Evolutionary conservation across 2,797 vertebrate genomes (phyloP).

Genomic region (Eutrigla gurnardus): DNA sequence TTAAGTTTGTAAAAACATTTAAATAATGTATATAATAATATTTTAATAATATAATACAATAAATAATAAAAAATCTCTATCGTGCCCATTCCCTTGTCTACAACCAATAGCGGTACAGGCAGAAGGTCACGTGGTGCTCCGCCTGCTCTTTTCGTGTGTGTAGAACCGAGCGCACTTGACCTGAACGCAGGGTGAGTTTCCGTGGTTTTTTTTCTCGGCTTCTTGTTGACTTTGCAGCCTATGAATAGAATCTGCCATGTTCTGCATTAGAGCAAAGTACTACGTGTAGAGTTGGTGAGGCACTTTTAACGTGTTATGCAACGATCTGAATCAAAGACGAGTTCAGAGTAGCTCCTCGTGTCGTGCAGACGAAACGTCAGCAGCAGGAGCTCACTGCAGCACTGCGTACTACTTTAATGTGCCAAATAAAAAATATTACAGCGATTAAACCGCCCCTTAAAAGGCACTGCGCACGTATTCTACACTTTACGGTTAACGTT

Average conservation of each 20-base stretch:
- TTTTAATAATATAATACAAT: too few relatives aligned
- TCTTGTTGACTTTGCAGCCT: neutral
- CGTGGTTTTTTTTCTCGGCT: rapidly evolving
- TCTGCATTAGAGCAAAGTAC: too few relatives aligned
- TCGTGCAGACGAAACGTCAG: too few relatives aligned
- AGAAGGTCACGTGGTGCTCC: slow-evolving; percentile 19
- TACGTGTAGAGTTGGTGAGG: neutral
- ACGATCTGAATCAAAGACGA: neutral
- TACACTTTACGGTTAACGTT: too few relatives aligned
- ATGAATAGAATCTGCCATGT: neutral
- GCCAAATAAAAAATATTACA: neutral
- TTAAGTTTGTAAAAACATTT: too few relatives aligned
- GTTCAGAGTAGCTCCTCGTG: neutral
- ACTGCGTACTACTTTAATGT: too few relatives aligned
- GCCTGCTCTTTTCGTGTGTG: neutral
- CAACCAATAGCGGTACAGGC: slow-evolving; percentile 52
- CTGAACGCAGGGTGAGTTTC: slow-evolving; percentile 57
- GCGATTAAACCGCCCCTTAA: neutral
- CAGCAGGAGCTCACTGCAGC: too few relatives aligned
- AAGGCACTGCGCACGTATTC: too few relatives aligned
- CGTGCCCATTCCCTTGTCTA: slow-evolving; percentile 24
- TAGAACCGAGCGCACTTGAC: neutral
- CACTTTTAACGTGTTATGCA: neutral
- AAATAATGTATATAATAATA: too few relatives aligned
- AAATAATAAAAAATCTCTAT: too few relatives aligned